Base-by-base conservation (phyloP, 2,113 vertebrate species). In the Oplegnathus fasciatus region DNA sequence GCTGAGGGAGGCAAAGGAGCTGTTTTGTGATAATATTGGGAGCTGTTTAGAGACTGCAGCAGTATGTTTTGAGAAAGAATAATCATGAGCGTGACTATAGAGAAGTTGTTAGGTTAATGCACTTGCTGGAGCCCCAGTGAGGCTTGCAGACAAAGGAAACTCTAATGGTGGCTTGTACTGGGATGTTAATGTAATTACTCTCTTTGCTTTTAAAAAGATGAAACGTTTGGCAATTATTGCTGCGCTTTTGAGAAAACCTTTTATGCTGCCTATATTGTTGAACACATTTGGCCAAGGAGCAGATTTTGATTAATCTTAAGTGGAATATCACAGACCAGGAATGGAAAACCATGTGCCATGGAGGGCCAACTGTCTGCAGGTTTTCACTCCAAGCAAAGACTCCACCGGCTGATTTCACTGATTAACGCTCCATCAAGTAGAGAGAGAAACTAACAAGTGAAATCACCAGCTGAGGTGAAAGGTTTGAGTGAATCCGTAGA, bases 61-160 rank as follows among this genome's bases (percentile, higher is more conserved):
- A 81, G 86, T 9, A 24, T 65, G 85, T 86, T 80, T 62, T 71
- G 48, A 65, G 54, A 55, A 50, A 57, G 60, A 85, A 69, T 67
- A 54, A 84, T 75, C 54, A 65, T 28, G 60, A 77, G 52, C 28
- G 9, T 14, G 71, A 57, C 57, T 24, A n/a, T 17, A 20, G 50
- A 78, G 18, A 62, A 73, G 88, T 34, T 62, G 90, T 87, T 86
- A 44, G 72, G 74, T 85, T 91, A 92, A 90, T 89, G 88, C 77
- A 73, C 40, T 83, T n/a, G 57, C 72, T 86, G 85, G 86, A 84
- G 60, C 77, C 37, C 52, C 30, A 13, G 24, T 32, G 80, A 75
- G 67, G 77, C 50, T 67, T 11, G 37, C 73, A 78, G 55, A 91
- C 86, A 90, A 92, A 90, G 60, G 78, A 58, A 84, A 84, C 13